Evolutionary conservation across 1,140 invertebrate species (phyloP).

Genomic region (Hydropsyche tenuis): DNA sequence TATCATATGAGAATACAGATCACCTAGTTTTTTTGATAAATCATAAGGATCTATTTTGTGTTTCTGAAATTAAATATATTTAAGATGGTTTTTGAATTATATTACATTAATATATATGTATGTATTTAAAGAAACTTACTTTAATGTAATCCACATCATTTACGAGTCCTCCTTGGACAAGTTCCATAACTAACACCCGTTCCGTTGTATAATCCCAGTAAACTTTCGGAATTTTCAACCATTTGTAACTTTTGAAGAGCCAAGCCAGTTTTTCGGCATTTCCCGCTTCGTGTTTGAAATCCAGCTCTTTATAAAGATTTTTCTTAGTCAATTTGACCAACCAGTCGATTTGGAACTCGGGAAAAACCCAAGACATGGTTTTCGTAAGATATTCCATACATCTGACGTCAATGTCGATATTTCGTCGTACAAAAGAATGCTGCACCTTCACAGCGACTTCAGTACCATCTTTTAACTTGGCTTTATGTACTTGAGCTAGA

Average conservation of each 20-base stretch:
- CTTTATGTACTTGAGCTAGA: constrained; percentile 95
- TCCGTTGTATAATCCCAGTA: constrained; percentile 85
- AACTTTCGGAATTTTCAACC: constrained; percentile 77
- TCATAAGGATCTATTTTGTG: constrained; percentile 81
- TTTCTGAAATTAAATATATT: constrained; percentile 53
- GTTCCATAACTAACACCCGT: constrained; percentile 96
- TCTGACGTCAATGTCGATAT: constrained; percentile 88
- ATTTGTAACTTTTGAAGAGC: constrained; percentile 72
- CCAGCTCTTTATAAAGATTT: constrained; percentile 91
- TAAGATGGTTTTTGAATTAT: neutral
- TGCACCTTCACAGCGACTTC: constrained; percentile 96
- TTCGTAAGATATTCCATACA: constrained; percentile 93
- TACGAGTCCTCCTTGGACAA: constrained; percentile 90
- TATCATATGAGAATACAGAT: constrained; percentile 97
- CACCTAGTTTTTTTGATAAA: constrained; percentile 85
- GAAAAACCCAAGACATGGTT: constrained; percentile 86
- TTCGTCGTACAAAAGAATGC: constrained; percentile 86
- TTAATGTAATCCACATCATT: constrained; percentile 91
- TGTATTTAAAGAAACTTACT: constrained; percentile 55
- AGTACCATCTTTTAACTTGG: constrained; percentile 82
- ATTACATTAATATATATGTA: constrained; percentile 29
- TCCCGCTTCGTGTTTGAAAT: constrained; percentile 89
- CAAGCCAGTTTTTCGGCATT: constrained; percentile 85
- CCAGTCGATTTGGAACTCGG: constrained; percentile 97
- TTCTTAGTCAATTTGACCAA: constrained; percentile 94